Percentiles rank a stretch among this genome's conserved stretches.
phyloP scores from a whole-genome alignment of 2,888 invertebrate species.

The Acanthoscelides obtectus region DNA sequence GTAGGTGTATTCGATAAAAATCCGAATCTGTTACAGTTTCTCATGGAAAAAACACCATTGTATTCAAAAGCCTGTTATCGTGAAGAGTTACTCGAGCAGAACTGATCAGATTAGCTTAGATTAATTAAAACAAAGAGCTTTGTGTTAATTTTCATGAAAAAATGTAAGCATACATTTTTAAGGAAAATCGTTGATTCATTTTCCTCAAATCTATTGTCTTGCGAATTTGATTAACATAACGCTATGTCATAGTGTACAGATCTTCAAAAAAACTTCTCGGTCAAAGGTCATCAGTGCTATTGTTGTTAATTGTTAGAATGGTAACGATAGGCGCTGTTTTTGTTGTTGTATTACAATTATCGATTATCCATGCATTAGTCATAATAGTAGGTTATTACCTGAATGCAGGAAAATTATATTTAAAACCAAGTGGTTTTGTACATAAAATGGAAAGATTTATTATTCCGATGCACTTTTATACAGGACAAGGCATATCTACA shows the following conservation, averaged over 20 bases:
- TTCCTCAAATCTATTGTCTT: background rate
- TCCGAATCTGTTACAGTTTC: background rate
- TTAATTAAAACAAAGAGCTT: background rate
- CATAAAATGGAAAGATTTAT: background rate
- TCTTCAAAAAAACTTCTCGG: background rate
- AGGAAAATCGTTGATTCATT: background rate
- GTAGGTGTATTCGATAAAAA: background rate
- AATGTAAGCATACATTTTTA: background rate
- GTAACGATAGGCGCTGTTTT: background rate
- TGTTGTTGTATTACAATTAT: background rate
- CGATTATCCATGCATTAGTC: background rate
- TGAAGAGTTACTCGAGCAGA: background rate
- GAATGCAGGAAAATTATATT: background rate
- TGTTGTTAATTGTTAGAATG: background rate
- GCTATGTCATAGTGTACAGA: background rate
- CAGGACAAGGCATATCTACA: no score
- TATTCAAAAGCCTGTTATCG: background rate
- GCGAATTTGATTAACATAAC: background rate
- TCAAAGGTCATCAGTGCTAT: background rate
- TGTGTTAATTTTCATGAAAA: background rate
- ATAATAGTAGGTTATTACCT: background rate
- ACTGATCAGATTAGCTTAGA: background rate
- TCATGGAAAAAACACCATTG: background rate
- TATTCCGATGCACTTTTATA: background rate
- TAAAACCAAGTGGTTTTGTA: no score